Base-by-base conservation (phyloP, 2,797 vertebrate genomes). In the Austrolebias charrua region DNA sequence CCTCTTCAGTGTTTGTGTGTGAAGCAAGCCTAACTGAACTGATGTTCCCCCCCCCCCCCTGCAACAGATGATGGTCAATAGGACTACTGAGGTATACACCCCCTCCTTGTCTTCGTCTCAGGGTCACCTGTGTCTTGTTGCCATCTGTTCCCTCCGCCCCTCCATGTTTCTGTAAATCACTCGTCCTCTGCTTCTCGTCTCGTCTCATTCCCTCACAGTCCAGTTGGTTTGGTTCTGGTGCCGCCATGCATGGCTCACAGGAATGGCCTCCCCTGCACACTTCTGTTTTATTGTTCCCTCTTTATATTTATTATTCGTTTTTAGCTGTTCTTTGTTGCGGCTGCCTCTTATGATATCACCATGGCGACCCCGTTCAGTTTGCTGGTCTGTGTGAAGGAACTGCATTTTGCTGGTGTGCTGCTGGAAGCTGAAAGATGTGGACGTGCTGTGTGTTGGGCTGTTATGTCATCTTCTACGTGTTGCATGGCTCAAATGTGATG, bases 21-120 rank as follows among this genome's bases (percentile, higher is more conserved):
- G 66, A 7, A 51, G 49, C 42, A 2, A 76, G 44, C 56, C 79
- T 90, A 88, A 92, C 95, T 86, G 92, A 83, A 64, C 93, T 91
- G 77, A 71, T 92, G 73, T 94, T 93, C 93, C 93, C 93, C 92
- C 86, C 88, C 90, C 86, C 90, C 86, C 80, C 89, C 93, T 90
- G 95, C 95, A 88, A 91, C 98, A 99, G 98, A 99, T 99, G 98
- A 99, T 99, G 98, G 98, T 99, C 95, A 99, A 99, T 96, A 99
- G 98, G 92, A 99, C 97, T 79, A 99, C 98, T 59, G 98, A 99
- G 98, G 97, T 99, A 99, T 90, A 92, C 89, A 90, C 85, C 75
- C 45, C 53, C 80, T 78, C 78, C 84, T 77, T 59, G 68, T 67
- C 81, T 29, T 64, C 64, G 75, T 60, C 70, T 66, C 74, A 80